phyloP scores from a whole-genome alignment of 2,888 invertebrate genomes.

The Hydraecia micacea region DNA sequence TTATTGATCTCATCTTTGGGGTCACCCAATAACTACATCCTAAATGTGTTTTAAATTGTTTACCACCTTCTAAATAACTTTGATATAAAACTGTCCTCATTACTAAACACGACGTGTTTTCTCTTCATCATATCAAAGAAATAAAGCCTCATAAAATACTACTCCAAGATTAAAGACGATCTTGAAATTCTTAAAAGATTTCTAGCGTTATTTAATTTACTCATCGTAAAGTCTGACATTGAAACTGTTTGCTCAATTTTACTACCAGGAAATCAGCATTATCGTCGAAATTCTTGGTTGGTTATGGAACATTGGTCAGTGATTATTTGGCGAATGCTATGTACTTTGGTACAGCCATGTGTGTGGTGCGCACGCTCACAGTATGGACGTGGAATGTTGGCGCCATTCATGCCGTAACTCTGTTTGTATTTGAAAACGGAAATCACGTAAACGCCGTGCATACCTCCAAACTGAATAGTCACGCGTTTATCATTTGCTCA shows the following conservation, averaged over 20 bases:
- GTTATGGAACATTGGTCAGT: constrained; percentile 79
- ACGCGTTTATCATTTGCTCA: constrained; percentile 76
- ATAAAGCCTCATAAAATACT: constrained; percentile 62
- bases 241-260: constrained; percentile 85
- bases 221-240: constrained; percentile 87
- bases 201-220: constrained; percentile 79
- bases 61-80: constrained; percentile 11
- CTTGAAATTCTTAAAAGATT: constrained; percentile 71
- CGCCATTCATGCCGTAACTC: constrained; percentile 77
- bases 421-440: constrained; percentile 81
- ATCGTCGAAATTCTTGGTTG: constrained; percentile 74
- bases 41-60: constrained; percentile 44
- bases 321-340: constrained; percentile 74
- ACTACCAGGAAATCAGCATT: constrained; percentile 84
- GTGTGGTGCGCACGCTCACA: constrained; percentile 61
- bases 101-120: constrained; percentile 24
- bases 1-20: constrained; percentile 68
- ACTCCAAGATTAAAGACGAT: constrained; percentile 69
- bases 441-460: constrained; percentile 77
- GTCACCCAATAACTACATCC: constrained; percentile 37
- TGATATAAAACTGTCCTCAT: constrained; percentile 24
- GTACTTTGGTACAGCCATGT: constrained; percentile 57
- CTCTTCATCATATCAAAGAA: constrained; percentile 37
- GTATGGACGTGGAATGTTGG: constrained; percentile 77
- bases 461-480: constrained; percentile 80